Percentiles rank a stretch among this genome's conserved stretches.
These are phyloP conservation scores for Apodemia zela DNA, from an alignment of 2,888 invertebrate genomes.

Conservation along the genomic window DNA sequence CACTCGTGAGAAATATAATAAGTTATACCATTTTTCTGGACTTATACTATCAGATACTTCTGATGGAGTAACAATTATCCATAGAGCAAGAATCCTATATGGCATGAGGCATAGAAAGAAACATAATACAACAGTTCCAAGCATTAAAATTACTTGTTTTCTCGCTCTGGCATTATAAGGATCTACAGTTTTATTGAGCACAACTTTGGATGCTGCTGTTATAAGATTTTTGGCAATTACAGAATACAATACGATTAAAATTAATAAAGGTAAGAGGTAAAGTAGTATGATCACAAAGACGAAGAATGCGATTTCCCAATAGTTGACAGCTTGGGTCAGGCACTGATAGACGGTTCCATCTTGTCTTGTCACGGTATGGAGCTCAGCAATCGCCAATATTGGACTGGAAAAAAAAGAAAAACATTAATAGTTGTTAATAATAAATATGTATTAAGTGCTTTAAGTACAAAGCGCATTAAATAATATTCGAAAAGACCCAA, in stretches of 20 bases:
- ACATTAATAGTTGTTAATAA: slow-evolving; percentile 20
- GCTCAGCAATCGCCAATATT: slow-evolving; percentile 87
- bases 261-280: slow-evolving; percentile 89
- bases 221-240: slow-evolving; percentile 92
- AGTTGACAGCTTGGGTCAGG: slow-evolving; percentile 87
- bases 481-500: background rate
- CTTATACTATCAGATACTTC: slow-evolving; percentile 85
- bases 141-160: slow-evolving; percentile 92
- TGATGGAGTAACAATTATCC: slow-evolving; percentile 88
- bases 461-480: slow-evolving; percentile 1
- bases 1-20: slow-evolving; percentile 90
- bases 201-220: slow-evolving; percentile 83
- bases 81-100: slow-evolving; percentile 89
- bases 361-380: slow-evolving; percentile 83
- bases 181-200: slow-evolving; percentile 86
- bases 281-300: slow-evolving; percentile 88
- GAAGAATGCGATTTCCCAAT: slow-evolving; percentile 89
- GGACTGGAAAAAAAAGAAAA: slow-evolving; percentile 84
- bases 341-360: slow-evolving; percentile 88
- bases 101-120: slow-evolving; percentile 95
- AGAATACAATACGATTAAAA: slow-evolving; percentile 89
- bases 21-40: slow-evolving; percentile 88
- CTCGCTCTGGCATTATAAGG: slow-evolving; percentile 86
- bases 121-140: slow-evolving; percentile 91
- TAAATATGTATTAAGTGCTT: background rate